Evolutionary conservation across 2,888 invertebrate genomes (phyloP).

Genomic region (Cyaniris semiargus): DNA sequence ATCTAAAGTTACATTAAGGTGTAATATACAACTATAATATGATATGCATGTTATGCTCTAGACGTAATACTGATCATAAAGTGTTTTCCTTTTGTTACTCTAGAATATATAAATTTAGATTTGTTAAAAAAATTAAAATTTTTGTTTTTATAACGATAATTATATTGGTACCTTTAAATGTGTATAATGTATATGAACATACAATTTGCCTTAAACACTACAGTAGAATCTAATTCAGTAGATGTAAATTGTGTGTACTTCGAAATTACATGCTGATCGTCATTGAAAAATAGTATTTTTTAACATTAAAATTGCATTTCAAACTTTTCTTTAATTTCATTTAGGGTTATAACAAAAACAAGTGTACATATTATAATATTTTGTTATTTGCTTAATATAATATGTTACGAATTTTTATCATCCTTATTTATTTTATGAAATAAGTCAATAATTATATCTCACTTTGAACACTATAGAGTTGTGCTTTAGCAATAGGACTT

Average conservation of each 20-base stretch:
- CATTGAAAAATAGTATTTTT: conserved; percentile 14
- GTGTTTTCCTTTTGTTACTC: conserved; percentile 4
- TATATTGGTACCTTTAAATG: conserved; percentile 33
- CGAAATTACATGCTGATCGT: neutral
- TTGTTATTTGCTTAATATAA: neutral
- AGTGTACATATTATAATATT: conserved; percentile 17
- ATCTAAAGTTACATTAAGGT: conserved; percentile 28
- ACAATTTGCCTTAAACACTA: conserved; percentile 45
- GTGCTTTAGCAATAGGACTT: conserved; percentile 74
- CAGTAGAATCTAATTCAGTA: conserved; percentile 41
- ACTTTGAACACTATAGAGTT: conserved; percentile 52
- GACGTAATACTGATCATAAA: neutral
- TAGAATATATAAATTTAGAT: conserved; percentile 1
- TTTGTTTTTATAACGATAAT: neutral
- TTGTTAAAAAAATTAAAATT: neutral
- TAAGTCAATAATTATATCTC: conserved; percentile 1
- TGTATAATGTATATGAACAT: conserved; percentile 40
- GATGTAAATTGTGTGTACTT: conserved; percentile 27
- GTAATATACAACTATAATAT: conserved; percentile 20
- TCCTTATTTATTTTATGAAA: conserved; percentile 8
- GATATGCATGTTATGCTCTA: conserved; percentile 20
- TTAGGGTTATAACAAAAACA: neutral
- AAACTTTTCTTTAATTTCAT: neutral
- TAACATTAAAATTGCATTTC: neutral
- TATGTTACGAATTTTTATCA: conserved; percentile 5